Base-by-base conservation (phyloP, 2,113 vertebrate species). In the Nibea albiflora region DNA sequence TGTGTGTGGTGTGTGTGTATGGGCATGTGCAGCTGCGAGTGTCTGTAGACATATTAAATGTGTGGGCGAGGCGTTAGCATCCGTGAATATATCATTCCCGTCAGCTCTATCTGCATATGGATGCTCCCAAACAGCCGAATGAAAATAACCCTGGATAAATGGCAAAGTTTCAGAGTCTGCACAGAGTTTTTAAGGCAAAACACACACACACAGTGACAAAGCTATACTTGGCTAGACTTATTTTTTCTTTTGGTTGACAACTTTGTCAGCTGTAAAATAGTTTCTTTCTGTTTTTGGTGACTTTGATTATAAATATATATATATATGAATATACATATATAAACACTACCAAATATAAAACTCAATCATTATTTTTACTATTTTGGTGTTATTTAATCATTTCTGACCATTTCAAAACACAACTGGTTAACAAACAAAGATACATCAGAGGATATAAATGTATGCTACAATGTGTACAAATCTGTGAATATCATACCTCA, bases 71-170 rank as follows among this genome's bases (percentile, higher is more conserved):
- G 78, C 68, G 86, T 83, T 58, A 89, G 83, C 78, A 70, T 61
- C 66, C n/a, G 73, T 57, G 72, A 28, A 90, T 88, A 88, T 62
- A 84, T 89, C 83, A 79, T 81, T n/a, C 68, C 86, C 53, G 8
- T 86, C 85, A 85, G 71, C 67, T 78, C 47, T 63, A 85, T 90
- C 79, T 91, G 88, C 70, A 86, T 84, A 73, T 64, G 75, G 57
- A 69, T 76, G 63, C 61, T 77, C 78, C 73, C 54, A 74, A 70
- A 86, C 2, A 12, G 84, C 72, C 72, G 42, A 78, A 75, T 46
- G 72, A 73, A 83, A 85, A 89, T 80, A 75, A 73, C n/a, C n/a
- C 57, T 61, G 64, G 56, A 81, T 76, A 78, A 85, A 89, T 70
- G 46, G 75, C 28, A 76, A 76, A 64, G 66, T 78, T 85, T 87